Conservation (phyloP, 2,113 vertebrate species). For the Sylvilagus bachmani region DNA sequence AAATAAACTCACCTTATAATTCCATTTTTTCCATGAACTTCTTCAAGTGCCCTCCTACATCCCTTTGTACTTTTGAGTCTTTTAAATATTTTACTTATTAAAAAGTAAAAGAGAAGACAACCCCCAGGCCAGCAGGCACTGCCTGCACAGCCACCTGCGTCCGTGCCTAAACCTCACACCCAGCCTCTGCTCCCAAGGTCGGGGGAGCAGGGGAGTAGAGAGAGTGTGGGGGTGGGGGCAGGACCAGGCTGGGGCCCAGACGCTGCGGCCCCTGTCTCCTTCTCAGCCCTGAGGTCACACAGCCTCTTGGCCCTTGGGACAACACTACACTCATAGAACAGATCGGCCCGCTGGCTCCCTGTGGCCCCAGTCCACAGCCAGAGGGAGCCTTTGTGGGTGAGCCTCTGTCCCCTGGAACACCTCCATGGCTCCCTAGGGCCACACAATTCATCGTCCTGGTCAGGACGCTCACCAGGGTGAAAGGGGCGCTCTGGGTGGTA, state of each 20-base stretch:
- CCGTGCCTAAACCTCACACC: background rate
- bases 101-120: background rate
- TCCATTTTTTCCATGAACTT: too few relatives aligned
- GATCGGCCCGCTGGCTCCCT: background rate
- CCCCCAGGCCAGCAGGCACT: background rate
- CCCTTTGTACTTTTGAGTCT: background rate
- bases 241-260: background rate
- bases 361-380: accelerated
- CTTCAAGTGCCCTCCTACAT: too few relatives aligned
- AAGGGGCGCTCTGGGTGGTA: background rate
- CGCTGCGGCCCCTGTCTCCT: background rate
- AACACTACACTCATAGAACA: too few relatives aligned
- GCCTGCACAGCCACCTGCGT: background rate
- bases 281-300: background rate
- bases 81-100: background rate
- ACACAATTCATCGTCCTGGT: background rate
- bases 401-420: background rate
- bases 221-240: background rate
- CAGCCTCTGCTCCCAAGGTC: background rate
- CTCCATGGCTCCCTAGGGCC: background rate
- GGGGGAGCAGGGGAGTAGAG: too few relatives aligned
- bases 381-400: background rate
- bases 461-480: background rate
- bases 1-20: too few relatives aligned
- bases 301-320: background rate